Evolutionary conservation across 2,888 invertebrate species (phyloP), one percentile per base, ranked within the genome.

Genomic region (Drosophila macrospina): DNA sequence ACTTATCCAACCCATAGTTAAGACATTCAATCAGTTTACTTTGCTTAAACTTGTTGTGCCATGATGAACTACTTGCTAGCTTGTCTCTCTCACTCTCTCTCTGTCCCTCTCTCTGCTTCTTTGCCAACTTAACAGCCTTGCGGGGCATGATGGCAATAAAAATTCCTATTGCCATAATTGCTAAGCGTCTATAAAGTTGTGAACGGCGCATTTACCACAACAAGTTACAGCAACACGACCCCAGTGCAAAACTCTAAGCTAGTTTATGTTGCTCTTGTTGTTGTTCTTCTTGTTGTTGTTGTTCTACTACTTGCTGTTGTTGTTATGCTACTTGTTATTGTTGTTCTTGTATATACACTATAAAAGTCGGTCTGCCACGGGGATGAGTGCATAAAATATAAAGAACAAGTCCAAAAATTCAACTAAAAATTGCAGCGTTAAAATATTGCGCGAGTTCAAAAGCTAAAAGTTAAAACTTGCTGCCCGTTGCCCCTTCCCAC

Each of bases 141-240:
- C 37, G 42, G 52, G 42, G 52, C 45, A 55, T 55, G 39, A 24
- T 54, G 41, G 39, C 59, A 60, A 73, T 56, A 69, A 67, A 71
- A 81, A 81, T 68, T 70, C 61, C 70, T 74, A 66, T 88, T 82
- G 72, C 83, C 80, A 69, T 88, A 82, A 88, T 83, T 76, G 86
- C 84, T 69, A 57, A 76, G 77, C 86, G 69, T 73, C 86, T 74
- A 69, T 79, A 79, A 83, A 83, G 73, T 88, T 88, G 57, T 57
- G 55, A 61, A 67, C 67, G 54, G 44, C 42, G 59, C 50, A 45
- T 54, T 64, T 44, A 56, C 72, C 75, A 75, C 80, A 76, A 82
- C 73, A 81, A 85, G 82, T 71, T 65, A 76, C 65, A 42, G 66
- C 71, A n/a, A n/a, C n/a, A n/a, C n/a, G n/a, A 61, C 79, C 64